Percentiles rank a stretch among this genome's conserved stretches.
Conservation (phyloP, 2,888 invertebrate genomes). For the Ennomos fuscantarius region DNA sequence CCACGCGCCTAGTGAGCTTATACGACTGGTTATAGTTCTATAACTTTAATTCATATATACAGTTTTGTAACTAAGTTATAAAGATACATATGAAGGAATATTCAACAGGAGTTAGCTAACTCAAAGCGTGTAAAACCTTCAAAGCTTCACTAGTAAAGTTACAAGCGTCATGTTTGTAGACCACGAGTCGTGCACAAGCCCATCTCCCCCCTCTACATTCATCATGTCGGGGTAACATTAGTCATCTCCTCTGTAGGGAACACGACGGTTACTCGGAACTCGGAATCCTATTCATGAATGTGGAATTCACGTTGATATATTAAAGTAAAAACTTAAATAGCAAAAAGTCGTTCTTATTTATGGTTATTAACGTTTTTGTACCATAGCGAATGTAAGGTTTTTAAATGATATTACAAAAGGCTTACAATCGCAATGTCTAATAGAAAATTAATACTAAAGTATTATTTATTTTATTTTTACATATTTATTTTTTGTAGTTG, state of each 20-base stretch:
- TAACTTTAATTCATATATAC: no score
- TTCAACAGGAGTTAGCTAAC: neutral
- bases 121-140: neutral
- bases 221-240: slow-evolving; percentile 1
- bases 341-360: neutral
- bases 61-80: no score
- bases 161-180: neutral
- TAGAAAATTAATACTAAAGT: no score
- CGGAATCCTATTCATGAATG: slow-evolving; percentile 9
- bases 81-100: no score
- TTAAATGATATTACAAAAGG: no score
- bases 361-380: no score
- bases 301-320: neutral
- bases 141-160: neutral
- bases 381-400: no score
- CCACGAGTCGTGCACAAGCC: neutral
- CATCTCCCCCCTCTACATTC: neutral
- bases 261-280: slow-evolving; percentile 1
- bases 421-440: no score
- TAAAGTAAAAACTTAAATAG: slow-evolving; percentile 3
- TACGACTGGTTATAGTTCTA: no score
- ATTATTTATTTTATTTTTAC: no score
- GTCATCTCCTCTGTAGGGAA: slow-evolving; percentile 1
- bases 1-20: no score
- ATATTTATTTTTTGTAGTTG: no score